Evolutionary conservation across 2,113 vertebrate genomes (phyloP).

Genomic region (Gavia stellata): DNA sequence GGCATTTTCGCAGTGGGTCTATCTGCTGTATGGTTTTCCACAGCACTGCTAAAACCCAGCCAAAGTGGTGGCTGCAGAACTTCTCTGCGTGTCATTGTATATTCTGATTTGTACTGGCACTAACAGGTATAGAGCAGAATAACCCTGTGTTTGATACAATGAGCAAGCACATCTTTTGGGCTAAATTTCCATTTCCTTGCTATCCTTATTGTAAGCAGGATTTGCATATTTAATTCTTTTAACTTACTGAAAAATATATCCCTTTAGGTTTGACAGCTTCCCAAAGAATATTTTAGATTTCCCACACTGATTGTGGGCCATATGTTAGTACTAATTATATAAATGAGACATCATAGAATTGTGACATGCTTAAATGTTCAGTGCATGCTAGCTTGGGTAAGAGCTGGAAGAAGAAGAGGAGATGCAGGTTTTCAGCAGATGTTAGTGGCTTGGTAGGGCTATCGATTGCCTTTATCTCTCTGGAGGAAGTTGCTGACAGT

Average conservation of each 20-base stretch:
- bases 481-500: conserved; percentile 52
- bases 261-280: conserved; percentile 75
- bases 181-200: conserved; percentile 54
- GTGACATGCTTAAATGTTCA: conserved; percentile 71
- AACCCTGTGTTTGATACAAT: conserved; percentile 2
- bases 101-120: conserved; percentile 40
- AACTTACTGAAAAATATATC: conserved; percentile 71
- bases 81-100: background rate
- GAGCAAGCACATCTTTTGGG: conserved; percentile 55
- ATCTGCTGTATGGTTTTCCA: background rate
- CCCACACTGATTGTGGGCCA: conserved; percentile 77
- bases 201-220: conserved; percentile 61
- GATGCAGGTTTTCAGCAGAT: conserved; percentile 70
- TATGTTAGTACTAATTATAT: conserved; percentile 85
- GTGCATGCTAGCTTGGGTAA: conserved; percentile 63
- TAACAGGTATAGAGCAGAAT: conserved; percentile 35
- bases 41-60: background rate
- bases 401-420: conserved; percentile 54
- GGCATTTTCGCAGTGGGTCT: background rate
- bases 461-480: conserved; percentile 62
- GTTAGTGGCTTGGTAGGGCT: conserved; percentile 58
- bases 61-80: background rate
- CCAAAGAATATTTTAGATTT: conserved; percentile 78
- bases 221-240: conserved; percentile 70
- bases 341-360: conserved; percentile 78